Percentiles rank a stretch among this genome's conserved stretches.
Conservation (phyloP, 2,797 vertebrate genomes). For the Hipposideros larvatus region DNA sequence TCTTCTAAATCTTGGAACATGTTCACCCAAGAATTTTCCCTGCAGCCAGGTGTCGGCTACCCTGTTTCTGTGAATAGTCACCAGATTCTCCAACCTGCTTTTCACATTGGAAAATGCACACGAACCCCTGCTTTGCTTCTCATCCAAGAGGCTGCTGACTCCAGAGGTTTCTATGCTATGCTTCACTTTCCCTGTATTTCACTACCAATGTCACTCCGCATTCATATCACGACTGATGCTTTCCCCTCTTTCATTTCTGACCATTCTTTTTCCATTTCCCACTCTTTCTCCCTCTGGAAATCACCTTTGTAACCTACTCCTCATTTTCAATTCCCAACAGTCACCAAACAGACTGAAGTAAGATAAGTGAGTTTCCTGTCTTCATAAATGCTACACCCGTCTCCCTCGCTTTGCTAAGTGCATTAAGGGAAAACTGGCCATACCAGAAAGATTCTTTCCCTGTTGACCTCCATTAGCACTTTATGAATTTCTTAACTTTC, state of each 20-base stretch:
- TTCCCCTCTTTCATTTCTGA: neutral
- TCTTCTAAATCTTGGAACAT: neutral
- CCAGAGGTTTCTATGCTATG: neutral
- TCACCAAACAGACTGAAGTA: neutral
- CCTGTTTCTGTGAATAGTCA: neutral
- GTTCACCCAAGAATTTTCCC: neutral
- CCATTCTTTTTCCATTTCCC: neutral
- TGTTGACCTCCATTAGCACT: neutral
- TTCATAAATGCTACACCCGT: neutral
- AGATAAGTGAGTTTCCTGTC: slow-evolving; percentile 38
- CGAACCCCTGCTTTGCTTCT: neutral
- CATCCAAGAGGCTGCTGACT: neutral
- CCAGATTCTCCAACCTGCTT: neutral
- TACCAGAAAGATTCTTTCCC: neutral
- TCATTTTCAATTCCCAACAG: slow-evolving; percentile 39
- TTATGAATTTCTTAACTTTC: slow-evolving; percentile 31
- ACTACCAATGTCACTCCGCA: accelerated
- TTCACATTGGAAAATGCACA: neutral
- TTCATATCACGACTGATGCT: neutral
- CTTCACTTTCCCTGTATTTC: neutral
- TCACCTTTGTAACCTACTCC: slow-evolving; percentile 50
- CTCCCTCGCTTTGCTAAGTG: slow-evolving; percentile 37
- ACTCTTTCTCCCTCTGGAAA: neutral
- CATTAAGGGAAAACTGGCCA: neutral
- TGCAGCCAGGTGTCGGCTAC: neutral